phyloP scores from a whole-genome alignment of 2,888 invertebrate species.

The Philaethria dido region DNA sequence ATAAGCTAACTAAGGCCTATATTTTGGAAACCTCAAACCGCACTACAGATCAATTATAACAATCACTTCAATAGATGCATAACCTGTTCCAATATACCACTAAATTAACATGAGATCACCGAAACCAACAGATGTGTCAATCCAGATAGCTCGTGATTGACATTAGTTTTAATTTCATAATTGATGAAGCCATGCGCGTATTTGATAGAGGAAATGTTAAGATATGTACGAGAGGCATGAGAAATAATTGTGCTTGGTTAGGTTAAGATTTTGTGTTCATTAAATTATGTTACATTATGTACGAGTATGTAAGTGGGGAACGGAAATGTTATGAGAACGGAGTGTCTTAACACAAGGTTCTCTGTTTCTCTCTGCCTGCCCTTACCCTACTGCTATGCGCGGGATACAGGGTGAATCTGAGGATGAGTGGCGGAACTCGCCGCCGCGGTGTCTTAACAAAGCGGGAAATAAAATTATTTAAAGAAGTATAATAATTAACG shows the following conservation, averaged over 20 bases:
- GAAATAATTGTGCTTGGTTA: conserved; percentile 19
- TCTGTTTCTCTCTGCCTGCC: too few species aligned
- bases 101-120: conserved; percentile 50
- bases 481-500: too few species aligned
- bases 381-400: too few species aligned
- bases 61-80: conserved; percentile 39
- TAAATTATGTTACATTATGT: background rate
- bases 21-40: conserved; percentile 33
- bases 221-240: conserved; percentile 26
- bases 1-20: too few species aligned
- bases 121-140: conserved; percentile 60
- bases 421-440: too few species aligned
- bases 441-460: too few species aligned
- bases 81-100: conserved; percentile 50
- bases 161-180: conserved; percentile 66
- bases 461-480: too few species aligned
- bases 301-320: too few species aligned
- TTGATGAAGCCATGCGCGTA: conserved; percentile 58
- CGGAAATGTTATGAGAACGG: too few species aligned
- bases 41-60: conserved; percentile 44
- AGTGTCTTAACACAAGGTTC: too few species aligned
- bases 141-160: conserved; percentile 65
- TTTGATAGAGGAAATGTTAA: conserved; percentile 42
- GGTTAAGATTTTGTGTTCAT: background rate
- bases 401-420: too few species aligned